Evolutionary conservation across 2,888 invertebrate species (phyloP), one percentile per base, ranked within the genome.

Genomic region (Rapana venosa): DNA sequence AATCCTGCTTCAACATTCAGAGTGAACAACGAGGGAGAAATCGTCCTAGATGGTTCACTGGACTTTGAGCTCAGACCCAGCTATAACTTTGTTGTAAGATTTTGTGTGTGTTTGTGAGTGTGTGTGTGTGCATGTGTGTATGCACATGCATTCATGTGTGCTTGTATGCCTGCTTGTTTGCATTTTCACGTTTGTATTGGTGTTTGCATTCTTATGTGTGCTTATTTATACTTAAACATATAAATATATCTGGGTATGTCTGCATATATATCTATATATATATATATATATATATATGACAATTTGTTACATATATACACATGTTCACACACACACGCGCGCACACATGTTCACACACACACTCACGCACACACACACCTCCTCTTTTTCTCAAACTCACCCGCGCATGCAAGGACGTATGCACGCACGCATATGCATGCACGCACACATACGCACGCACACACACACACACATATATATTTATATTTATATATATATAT

Each of bases 101-200:
- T 47, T n/a, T n/a, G 22, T n/a, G 8, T 47, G 66, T 66, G 47
- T 47, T 2, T 47, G 47, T n/a, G 8, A 6, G 26, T 74, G 26
- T 74, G 22, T 74, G n/a, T 74, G 74, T n/a, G 74, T n/a, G 74
- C n/a, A n/a, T 74, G 70, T 74, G 70, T 74, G 74, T 74, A 4
- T 22, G 22, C 61, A 61, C 61, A 61, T 2, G 61, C 61, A 61
- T 61, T 1, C 22, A 22, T 61, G 61, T 13, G 61, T 61, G 61
- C 61, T 8, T 20, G 61, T 47, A 8, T 47, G 47, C 47, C 4
- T 47, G 47, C 47, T 47, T 47, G 47, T 47, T 2, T 47, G 47
- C 47, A 47, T 47, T 47, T 47, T 47, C 47, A 2, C 47, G 8
- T 61, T 15, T 61, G 17, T 47, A 47, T 8, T 47, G 47, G 47